These are phyloP conservation scores for Echeneis naucrates DNA, from an alignment of 2,797 vertebrate species.

Conservation along the genomic window DNA sequence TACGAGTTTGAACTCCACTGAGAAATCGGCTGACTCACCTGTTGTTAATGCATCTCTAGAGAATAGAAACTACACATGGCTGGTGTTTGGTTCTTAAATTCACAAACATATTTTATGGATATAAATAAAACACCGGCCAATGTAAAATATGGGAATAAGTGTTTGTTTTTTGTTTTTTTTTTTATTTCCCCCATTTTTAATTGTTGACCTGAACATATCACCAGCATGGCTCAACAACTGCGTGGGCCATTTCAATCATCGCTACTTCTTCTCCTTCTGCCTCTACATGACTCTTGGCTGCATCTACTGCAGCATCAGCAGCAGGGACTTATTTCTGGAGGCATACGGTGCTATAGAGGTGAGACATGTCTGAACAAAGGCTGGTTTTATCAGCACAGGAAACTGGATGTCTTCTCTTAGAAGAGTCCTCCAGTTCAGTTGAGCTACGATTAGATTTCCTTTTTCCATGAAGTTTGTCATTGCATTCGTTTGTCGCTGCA, in stretches of 20 bases:
- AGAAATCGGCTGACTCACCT: too few species aligned
- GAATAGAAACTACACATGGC: too few species aligned
- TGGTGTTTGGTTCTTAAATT: too few species aligned
- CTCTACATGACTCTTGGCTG: slow-evolving; percentile 97
- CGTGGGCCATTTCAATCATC: slow-evolving; percentile 97
- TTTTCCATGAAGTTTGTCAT: neutral
- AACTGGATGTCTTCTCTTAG: neutral
- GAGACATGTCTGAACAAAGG: slow-evolving; percentile 49
- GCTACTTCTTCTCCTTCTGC: slow-evolving; percentile 99
- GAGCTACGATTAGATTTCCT: neutral
- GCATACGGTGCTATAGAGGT: slow-evolving; percentile 95
- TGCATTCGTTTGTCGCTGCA: neutral
- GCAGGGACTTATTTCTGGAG: slow-evolving; percentile 91
- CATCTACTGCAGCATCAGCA: slow-evolving; percentile 95
- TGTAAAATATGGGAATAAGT: too few species aligned
- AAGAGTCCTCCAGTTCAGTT: neutral
- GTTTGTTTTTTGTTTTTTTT: neutral
- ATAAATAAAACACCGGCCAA: too few species aligned
- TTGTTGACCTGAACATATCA: slow-evolving; percentile 80
- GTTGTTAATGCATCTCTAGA: too few species aligned
- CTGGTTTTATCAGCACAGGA: neutral
- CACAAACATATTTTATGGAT: too few species aligned
- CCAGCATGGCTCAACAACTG: slow-evolving; percentile 99
- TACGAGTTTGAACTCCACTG: too few species aligned
- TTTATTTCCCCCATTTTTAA: neutral